Conservation (phyloP, 2,113 vertebrate genomes). For the Oxygymnocypris stewartii region DNA sequence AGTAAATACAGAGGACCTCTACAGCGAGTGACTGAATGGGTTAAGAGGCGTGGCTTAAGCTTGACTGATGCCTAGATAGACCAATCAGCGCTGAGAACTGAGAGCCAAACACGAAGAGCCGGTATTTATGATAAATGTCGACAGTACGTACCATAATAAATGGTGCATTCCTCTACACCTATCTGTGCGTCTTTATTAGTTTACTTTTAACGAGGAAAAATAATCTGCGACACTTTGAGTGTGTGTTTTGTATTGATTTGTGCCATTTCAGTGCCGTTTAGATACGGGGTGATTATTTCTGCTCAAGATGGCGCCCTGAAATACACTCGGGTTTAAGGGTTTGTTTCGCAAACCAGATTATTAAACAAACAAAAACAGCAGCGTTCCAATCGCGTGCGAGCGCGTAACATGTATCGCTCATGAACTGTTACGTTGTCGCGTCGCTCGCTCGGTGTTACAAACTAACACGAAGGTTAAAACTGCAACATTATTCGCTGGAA, state of each 20-base stretch:
- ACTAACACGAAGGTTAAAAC: background rate
- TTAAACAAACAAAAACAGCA: background rate
- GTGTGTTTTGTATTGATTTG: background rate
- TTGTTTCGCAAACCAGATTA: conserved; percentile 63
- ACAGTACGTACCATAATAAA: conserved; percentile 47
- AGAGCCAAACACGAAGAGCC: conserved; percentile 74
- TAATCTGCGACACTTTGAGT: background rate
- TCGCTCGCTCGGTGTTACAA: background rate
- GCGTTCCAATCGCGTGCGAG: background rate
- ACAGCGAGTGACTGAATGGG: conserved; percentile 79
- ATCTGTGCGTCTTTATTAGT: conserved; percentile 45
- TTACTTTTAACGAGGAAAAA: background rate
- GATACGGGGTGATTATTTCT: background rate
- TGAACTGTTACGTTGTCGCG: background rate
- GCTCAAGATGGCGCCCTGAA: conserved; percentile 79
- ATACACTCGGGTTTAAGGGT: conserved; percentile 64
- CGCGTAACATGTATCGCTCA: background rate
- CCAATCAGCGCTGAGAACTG: conserved; percentile 73
- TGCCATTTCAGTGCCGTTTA: background rate
- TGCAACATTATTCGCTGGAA: background rate
- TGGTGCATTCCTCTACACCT: no score
- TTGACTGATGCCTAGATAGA: conserved; percentile 71
- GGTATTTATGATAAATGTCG: conserved; percentile 70
- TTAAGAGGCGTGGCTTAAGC: conserved; percentile 78
- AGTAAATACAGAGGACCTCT: conserved; percentile 82